Evolutionary conservation across 2,888 invertebrate genomes (phyloP), one percentile per base, ranked within the genome.

Genomic region (Pocota personata): DNA sequence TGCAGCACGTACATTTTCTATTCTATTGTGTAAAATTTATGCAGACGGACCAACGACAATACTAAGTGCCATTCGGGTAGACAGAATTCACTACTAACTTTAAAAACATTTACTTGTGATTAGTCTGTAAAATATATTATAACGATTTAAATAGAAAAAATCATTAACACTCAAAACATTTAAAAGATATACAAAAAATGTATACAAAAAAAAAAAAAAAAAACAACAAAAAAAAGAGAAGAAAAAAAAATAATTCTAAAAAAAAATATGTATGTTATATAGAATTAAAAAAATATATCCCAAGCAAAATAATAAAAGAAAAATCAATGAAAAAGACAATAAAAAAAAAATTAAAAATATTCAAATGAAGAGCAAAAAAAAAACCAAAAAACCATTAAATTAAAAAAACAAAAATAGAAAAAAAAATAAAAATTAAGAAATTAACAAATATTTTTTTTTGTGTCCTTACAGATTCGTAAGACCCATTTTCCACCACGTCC

Each of bases 401-500:
- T 37, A 60, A 1, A 67, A 24, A 40, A 14, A 2, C 10, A 10
- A 2, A 67, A 16, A 48, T 35, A 2, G 12, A 37, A 58, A 35
- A 30, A 24, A 48, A 10, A 55, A 37, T 40, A 72, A 64, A 21
- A 0, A 37, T 16, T 27, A 7, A n/a, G 32, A 57, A 35, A 10
- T 40, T 46, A 48, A 43, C 30, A 1, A 69, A 16, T 30, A 64
- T 50, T 86, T n/a, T n/a, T n/a, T 89, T 75, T 87, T 64, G 57
- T 77, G 73, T 75, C 35, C 75, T 87, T 80, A 8, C 82, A 95
- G 95, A 94, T 94, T 88, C 94, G 95, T 90, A 95, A 95, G 91
- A 94, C 93, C 89, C 94, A 94, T 90, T 95, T 95, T 92, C 95
- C 95, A 32, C 95, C 95, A 64, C 93, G 95, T 69, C 95, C 95